A percentile compares a stretch with the other conserved stretches of the same genome.
Evolutionary conservation across 2,113 vertebrate species (phyloP).

Genomic region (Channa argus): DNA sequence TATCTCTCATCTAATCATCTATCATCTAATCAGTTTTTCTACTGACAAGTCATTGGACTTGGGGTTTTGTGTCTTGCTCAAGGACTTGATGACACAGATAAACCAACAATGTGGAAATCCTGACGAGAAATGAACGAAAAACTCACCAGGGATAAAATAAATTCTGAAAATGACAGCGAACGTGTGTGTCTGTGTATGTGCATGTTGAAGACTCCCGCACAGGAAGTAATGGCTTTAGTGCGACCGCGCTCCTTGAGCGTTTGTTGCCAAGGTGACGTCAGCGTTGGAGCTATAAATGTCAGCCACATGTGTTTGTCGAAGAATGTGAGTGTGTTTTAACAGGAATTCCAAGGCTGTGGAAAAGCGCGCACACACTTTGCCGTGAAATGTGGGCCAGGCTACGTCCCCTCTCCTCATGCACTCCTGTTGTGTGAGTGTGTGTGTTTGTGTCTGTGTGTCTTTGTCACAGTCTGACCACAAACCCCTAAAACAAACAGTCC

Average conservation of each 20-base stretch:
- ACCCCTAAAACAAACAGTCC: constrained; percentile 31
- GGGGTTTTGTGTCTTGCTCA: no score
- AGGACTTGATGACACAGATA: no score
- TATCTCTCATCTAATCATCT: no score
- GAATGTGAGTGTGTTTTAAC: constrained; percentile 71
- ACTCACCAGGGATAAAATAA: not conserved
- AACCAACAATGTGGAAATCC: no score
- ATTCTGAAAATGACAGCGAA: not conserved
- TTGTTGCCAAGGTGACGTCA: constrained; percentile 69
- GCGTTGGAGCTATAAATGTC: constrained; percentile 71
- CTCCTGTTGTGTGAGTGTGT: not conserved
- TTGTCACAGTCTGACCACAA: not conserved
- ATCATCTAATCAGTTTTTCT: no score
- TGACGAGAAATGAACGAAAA: not conserved
- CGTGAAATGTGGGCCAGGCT: not conserved
- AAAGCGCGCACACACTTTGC: not conserved
- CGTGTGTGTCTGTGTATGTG: not conserved
- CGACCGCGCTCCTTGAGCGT: constrained; percentile 14
- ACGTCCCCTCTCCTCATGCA: not conserved
- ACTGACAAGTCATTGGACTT: no score
- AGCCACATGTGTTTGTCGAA: constrained; percentile 60
- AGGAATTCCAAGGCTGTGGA: constrained; percentile 21
- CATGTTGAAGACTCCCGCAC: constrained; percentile 20
- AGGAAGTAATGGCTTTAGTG: constrained; percentile 47
- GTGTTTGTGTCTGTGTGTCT: not conserved